Evolutionary conservation across 2,888 invertebrate genomes (phyloP), one percentile per base, ranked within the genome.

Genomic region (Cataglyphis livida): DNA sequence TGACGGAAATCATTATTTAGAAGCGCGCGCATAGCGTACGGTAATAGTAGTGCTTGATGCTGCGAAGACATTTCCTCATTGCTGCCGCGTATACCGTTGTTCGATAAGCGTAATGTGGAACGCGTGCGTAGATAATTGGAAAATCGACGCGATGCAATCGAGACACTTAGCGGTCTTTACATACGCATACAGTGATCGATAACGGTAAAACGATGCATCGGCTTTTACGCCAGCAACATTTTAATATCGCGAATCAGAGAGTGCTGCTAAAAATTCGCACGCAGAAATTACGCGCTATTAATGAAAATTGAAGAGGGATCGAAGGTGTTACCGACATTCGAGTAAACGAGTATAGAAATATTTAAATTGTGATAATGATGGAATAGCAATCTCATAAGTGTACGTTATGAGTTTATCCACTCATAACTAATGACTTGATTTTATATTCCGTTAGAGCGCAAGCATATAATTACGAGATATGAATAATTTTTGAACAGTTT

Each of bases 1-100:
- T 87, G 89, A 89, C 89, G 90, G 90, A 90, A 90, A 90, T 90
- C 87, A 85, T 90, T 89, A 89, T 87, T 85, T 81, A 83, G 81
- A 84, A 82, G 83, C 83, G 74, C 59, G 54, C 57, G 32, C 59
- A n/a, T 18, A 59, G 21, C 81, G 66, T 61, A 59, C 65, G 21
- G 85, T 87, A 85, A 88, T 88, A 70, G 82, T 79, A 73, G 57
- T 71, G 64, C 81, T 73, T 28, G 81, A 15, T 83, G 78, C 82
- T 73, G 48, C 83, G 73, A 68, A 81, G 85, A 87, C 84, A 89
- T 92, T 93, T 92, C 92, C 91, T 92, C 90, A 91, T 93, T 91
- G 91, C 90, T 82, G 87, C 84, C 57, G 82, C 73, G 81, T 85
- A 89, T 91, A 91, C 91, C 90, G 91, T 92, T 92, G 88, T 57